Base-by-base conservation (phyloP, 1,140 invertebrate genomes). In the Phortica variegata region DNA sequence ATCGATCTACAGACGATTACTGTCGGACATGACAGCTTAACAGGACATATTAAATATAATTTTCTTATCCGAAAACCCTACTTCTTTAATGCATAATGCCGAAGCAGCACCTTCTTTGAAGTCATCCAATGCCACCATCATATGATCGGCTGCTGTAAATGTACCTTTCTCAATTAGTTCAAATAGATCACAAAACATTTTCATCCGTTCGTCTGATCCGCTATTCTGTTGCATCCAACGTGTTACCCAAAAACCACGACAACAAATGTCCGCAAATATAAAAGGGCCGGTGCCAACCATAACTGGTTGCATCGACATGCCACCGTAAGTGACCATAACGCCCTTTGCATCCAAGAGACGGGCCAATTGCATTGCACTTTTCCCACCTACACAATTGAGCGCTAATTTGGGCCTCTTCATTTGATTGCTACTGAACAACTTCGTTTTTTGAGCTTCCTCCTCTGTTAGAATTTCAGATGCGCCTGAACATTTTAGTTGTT, bases 191-290 rank as follows among this genome's bases (percentile, higher is more conserved):
- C 84, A 66, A 36, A 88, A 83, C 93, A 97, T 97, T 62, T 85
- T 70, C 18, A 77, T 70, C 45, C 86, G 79, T 36, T 84, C 79
- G n/a, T 74, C 49, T 3, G 75, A 69, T 23, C 76, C 61, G 7
- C 73, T 73, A 68, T 86, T 83, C 41, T 83, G 75, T 60, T 85
- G 86, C 48, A 80, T 79, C 94, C 95, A 99, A 37, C 84, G 78
- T 0, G 93, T 91, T 89, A 98, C 94, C 97, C 97, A 99, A 78
- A 91, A 98, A n/a, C 96, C 97, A 74, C 82, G 77, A 8, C 94
- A 80, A 36, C 79, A 79, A 45, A 97, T 81, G 75, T 98, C 85
- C 77, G 95, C 95, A 69, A 99, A 99, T 65, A 99, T 98, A 33
- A 98, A 82, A 26, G 86, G 82, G 3, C 89, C 85, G 5, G 90